Evolutionary conservation across 1,140 invertebrate species (phyloP), one percentile per base, ranked within the genome.

Genomic region (Drosophila burlai): DNA sequence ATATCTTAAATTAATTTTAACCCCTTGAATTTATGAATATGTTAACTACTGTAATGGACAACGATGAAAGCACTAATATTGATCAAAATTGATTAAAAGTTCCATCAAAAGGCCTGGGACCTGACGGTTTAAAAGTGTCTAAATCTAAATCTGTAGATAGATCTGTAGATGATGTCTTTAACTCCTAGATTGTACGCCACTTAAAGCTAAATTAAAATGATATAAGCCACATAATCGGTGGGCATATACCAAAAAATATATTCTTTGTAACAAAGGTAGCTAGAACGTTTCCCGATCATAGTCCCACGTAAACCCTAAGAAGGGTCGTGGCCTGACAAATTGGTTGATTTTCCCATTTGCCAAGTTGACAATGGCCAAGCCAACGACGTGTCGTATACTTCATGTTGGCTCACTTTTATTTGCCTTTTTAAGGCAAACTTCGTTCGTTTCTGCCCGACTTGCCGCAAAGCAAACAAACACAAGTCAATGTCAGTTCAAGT

Each of bases 401-500:
- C 40, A 59, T 64, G 52, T 26, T 50, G 26, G 42, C 76, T 54
- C 58, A 59, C 60, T 69, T 57, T 58, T 68, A 26, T 74, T 77
- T 74, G 67, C 59, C 36, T 60, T 80, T 82, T 74, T 69, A 73
- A 65, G 60, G 67, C 54, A 69, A 81, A 74, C 69, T 74, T 59
- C 24, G 42, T 29, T 57, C 26, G 47, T 55, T 62, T 63, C 59
- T 34, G 36, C 45, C 49, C 43, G 50, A 69, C 50, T 78, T 42
- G 54, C 57, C 62, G 54, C 74, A 72, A 79, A 59, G 61, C 66
- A 79, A 76, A 73, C 60, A 89, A 90, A 76, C 81, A 89, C 57
- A 69, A 90, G 85, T 90, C 84, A 89, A 84, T 90, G 84, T 73
- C 85, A 84, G 71, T 73, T 82, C 50, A 67, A 79, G 49, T 63